Evolutionary conservation across 2,888 invertebrate genomes (phyloP), one percentile per base, ranked within the genome.

Genomic region (Heliconius aoede): DNA sequence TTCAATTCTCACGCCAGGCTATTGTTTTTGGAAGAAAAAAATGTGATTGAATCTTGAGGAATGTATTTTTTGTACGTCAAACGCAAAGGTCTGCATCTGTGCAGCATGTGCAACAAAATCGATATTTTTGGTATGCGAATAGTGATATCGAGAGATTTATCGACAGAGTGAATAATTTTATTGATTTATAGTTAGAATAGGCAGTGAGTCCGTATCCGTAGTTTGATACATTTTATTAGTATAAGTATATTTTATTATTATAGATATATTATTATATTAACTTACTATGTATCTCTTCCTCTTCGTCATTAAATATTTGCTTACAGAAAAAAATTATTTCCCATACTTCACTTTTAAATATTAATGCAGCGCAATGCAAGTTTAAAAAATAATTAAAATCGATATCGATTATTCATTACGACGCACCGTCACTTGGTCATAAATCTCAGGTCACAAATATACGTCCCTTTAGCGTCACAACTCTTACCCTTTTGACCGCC

Each of bases 51-150:
- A 85, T 83, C 82, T 85, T 83, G 82, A 85, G 84, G 86, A 85
- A 46, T 46, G 18, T 85, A 85, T 86, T 86, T 87, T 88, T 86
- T 85, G 83, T 84, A 85, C 81, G 80, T 85, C 85, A 81, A 84
- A 86, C 86, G 85, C 85, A 81, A 82, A 84, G 80, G 82, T 81
- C 83, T 89, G 87, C 93, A 94, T 93, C 92, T 93, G 93, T 83
- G 86, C 83, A 82, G 86, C 93, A 93, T 85, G 86, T 94, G 93
- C 89, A 88, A 85, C 88, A 89, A 87, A 88, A 88, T 88, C 85
- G 89, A 88, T 89, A 85, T 87, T 88, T 90, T 81, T 91, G 92
- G 88, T 91, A 90, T 89, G 87, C 69, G 83, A 80, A 79, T 86
- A 88, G 88, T 83, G 91, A 78, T 86, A 89, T 71, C 36, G 60